These are phyloP conservation scores for Dreissena polymorpha DNA, from an alignment of 1,140 invertebrate genomes.

Conservation along the genomic window DNA sequence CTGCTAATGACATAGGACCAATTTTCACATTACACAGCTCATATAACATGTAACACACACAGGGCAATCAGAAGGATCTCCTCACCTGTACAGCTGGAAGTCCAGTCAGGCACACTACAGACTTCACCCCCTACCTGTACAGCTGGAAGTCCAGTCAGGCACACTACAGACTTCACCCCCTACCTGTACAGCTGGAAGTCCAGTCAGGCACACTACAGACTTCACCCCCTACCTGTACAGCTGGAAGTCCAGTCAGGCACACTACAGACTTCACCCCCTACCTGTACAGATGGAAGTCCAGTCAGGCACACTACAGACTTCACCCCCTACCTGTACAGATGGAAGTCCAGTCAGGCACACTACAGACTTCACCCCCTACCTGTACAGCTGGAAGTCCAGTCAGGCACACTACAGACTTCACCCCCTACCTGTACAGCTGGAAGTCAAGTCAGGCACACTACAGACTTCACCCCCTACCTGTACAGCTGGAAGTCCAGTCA, in stretches of 20 bases:
- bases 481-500: slow-evolving; percentile 63
- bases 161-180: slow-evolving; percentile 61
- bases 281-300: slow-evolving; percentile 61
- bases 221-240: slow-evolving; percentile 65
- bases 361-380: slow-evolving; percentile 65
- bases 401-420: slow-evolving; percentile 61
- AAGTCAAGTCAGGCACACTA: slow-evolving; percentile 62
- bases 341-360: slow-evolving; percentile 61
- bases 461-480: slow-evolving; percentile 63
- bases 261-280: slow-evolving; percentile 63
- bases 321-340: slow-evolving; percentile 63
- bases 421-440: slow-evolving; percentile 64
- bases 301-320: slow-evolving; percentile 65
- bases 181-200: slow-evolving; percentile 61
- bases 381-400: slow-evolving; percentile 62
- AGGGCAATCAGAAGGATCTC: too few relatives aligned
- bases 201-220: slow-evolving; percentile 63
- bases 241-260: slow-evolving; percentile 63
- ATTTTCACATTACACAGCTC: too few relatives aligned
- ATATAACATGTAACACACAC: too few relatives aligned
- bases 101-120: slow-evolving; percentile 65
- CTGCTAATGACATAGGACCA: too few relatives aligned
- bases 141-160: slow-evolving; percentile 64
- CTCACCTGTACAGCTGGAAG: slow-evolving; percentile 60
- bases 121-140: slow-evolving; percentile 64